phyloP scores from a whole-genome alignment of 2,113 vertebrate genomes.

The Numenius arquata region DNA sequence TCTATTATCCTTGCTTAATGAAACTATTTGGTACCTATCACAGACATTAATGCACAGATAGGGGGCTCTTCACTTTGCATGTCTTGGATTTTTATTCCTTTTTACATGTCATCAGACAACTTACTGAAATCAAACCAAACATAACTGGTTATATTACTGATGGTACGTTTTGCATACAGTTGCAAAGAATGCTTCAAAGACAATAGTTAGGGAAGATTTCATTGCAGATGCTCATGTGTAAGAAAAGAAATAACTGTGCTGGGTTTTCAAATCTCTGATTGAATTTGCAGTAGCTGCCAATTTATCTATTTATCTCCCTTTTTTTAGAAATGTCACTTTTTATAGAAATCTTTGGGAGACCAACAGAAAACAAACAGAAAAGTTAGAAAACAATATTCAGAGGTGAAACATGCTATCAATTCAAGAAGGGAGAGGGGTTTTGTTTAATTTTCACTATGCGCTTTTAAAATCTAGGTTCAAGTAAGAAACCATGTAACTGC shows the following conservation, averaged over 20 bases:
- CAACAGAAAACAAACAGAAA: not conserved
- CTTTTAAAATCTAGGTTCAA: not conserved
- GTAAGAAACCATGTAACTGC: not conserved
- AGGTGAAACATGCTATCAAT: not conserved
- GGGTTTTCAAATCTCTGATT: not conserved
- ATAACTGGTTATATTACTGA: not conserved
- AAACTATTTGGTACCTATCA: not conserved
- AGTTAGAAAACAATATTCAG: not conserved
- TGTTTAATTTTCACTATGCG: not conserved
- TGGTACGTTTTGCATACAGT: not conserved
- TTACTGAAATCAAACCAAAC: not conserved
- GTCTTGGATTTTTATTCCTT: not conserved
- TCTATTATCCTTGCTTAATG: not conserved
- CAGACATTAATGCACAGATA: not conserved
- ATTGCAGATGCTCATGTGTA: not conserved
- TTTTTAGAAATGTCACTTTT: not conserved
- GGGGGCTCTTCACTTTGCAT: not conserved
- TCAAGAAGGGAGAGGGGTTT: not conserved
- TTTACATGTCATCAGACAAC: not conserved
- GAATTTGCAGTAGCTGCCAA: not conserved
- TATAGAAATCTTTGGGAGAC: not conserved
- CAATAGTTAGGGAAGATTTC: not conserved
- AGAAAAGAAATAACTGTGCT: not conserved
- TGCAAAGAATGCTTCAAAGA: not conserved
- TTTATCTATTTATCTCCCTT: not conserved